A percentile compares a stretch with the other conserved stretches of the same genome.
Evolutionary conservation across 1,140 invertebrate species (phyloP).

Genomic region (Nasonia vitripennis): DNA sequence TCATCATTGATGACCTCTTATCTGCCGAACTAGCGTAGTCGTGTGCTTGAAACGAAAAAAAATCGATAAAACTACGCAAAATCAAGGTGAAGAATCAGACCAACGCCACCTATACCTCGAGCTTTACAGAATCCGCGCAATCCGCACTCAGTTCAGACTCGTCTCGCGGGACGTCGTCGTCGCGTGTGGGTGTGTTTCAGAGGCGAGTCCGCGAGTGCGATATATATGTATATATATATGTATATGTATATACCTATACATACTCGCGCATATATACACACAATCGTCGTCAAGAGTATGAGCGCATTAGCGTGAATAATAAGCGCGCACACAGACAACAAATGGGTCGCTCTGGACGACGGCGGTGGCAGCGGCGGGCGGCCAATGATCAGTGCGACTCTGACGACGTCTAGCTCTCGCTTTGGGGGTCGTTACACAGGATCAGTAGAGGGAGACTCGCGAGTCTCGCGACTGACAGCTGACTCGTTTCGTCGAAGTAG

Average conservation of each 20-base stretch:
- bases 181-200: background rate
- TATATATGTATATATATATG: background rate
- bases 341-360: slow-evolving; percentile 34
- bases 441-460: too few relatives aligned
- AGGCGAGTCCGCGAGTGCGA: background rate
- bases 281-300: background rate
- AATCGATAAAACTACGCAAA: background rate
- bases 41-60: background rate
- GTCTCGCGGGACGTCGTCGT: background rate
- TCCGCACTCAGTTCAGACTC: background rate
- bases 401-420: background rate
- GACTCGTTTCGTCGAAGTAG: too few relatives aligned
- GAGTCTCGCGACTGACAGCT: too few relatives aligned
- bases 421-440: background rate
- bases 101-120: background rate
- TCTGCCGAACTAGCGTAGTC: too few relatives aligned
- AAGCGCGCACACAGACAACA: background rate
- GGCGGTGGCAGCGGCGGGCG: background rate
- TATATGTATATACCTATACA: too few relatives aligned
- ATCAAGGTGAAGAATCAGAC: background rate
- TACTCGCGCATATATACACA: too few relatives aligned
- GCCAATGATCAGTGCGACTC: background rate
- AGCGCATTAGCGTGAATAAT: background rate
- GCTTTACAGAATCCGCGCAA: background rate
- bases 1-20: background rate